Base-by-base conservation (phyloP, 2,113 vertebrate genomes). In the Globicephala melas region DNA sequence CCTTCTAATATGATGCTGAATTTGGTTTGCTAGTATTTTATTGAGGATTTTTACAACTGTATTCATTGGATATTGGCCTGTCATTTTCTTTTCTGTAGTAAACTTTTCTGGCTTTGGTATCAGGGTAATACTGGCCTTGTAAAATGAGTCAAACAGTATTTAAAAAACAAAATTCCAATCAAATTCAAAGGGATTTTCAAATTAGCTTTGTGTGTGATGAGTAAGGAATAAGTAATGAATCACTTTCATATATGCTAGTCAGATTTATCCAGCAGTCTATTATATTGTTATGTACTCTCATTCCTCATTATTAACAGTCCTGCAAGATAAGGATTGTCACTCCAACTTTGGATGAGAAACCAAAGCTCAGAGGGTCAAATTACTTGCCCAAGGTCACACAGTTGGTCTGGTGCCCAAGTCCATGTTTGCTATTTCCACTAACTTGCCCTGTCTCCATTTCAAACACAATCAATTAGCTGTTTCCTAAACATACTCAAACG, bases 401-500 rank as follows among this genome's bases (percentile, higher is more conserved):
- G 23, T 0, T 53, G 23, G 31, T 58, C 50, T 55, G 36, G 8
- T 25, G 44, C 20, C 17, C 41, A 79, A 84, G 23, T n/a, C 38
- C n/a, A 89, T 38, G 10, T 60, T 95, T 70, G 91, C 83, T 95
- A 73, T 68, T 94, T 55, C 67, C n/a, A 85, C 55, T 53, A 79
- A n/a, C 2, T 8, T 71, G 44, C 26, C 79, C 47, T 80, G 50
- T 44, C 38, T 84, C 83, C 36, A 60, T 79, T 44, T 44, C 67
- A 70, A 67, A 62, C 28, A 62, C 31, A 79, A 44, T 58, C 31
- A 73, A 62, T 58, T 6, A 79, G 63, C 36, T 58, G 3, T 21
- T 74, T 89, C 53, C 71, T 41, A 60, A 55, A 88, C 38, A 53
- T 1, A 91, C 6, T 31, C 23, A 18, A 79, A 67, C 25, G 76